A percentile compares a stretch with the other conserved stretches of the same genome.
Conservation (phyloP, 1,140 invertebrate genomes). For the Apocrypta bakeri region DNA sequence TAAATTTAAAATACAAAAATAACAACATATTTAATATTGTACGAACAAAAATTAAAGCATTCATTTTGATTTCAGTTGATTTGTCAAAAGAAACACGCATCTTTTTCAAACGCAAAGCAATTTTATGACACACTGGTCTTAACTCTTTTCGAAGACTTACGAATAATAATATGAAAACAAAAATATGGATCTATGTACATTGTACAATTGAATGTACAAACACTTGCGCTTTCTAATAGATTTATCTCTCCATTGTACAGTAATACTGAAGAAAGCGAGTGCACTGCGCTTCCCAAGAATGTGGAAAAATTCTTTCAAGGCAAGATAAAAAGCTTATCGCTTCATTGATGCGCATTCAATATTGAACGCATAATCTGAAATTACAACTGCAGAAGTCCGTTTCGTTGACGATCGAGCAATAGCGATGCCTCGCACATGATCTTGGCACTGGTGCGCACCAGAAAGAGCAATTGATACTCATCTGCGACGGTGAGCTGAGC, state of each 20-base stretch:
- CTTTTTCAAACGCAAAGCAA: not conserved
- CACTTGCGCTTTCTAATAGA: too few relatives aligned
- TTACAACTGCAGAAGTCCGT: slow-evolving; percentile 49
- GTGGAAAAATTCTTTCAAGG: not conserved
- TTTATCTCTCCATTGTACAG: too few relatives aligned
- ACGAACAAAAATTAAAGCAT: not conserved
- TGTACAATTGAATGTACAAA: too few relatives aligned
- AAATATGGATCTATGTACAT: too few relatives aligned
- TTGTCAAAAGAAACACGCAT: not conserved
- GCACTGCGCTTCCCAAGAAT: not conserved
- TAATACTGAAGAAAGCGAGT: too few relatives aligned
- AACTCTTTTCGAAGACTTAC: not conserved
- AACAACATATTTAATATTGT: slow-evolving; percentile 1
- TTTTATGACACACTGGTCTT: not conserved
- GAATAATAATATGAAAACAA: too few relatives aligned
- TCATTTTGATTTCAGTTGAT: not conserved
- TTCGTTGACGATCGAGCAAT: slow-evolving; percentile 75
- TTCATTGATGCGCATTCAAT: too few relatives aligned
- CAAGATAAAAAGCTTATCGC: not conserved
- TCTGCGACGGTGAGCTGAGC: slow-evolving; percentile 85
- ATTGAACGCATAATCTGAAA: not conserved
- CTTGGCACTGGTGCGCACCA: slow-evolving; percentile 86
- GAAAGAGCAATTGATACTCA: slow-evolving; percentile 86
- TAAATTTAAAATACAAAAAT: slow-evolving; percentile 17
- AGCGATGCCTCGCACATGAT: slow-evolving; percentile 85